Base-by-base conservation (phyloP, 2,888 invertebrate species). In the Andrena marginata region DNA sequence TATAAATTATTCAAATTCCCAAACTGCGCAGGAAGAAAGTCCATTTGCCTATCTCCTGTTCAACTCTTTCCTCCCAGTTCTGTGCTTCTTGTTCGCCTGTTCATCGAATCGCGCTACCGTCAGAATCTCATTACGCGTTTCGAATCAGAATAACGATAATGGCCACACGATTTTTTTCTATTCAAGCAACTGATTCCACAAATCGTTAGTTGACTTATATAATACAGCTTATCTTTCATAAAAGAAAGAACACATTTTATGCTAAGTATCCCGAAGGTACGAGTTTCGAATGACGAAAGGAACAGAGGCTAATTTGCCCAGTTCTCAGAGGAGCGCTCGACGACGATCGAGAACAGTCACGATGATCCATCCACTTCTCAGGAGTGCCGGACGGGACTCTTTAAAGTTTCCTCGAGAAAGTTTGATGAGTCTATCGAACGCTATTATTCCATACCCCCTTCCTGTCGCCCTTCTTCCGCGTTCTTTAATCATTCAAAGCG, bases 401-500 rank as follows among this genome's bases (percentile, higher is more conserved):
- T 90, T 91, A 84, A 92, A 91, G 85, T 90, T 91, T 88, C 81
- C 84, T 85, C 76, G 90, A 82, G 89, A 92, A 92, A 93, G 89
- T 94, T 93, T 93, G 94, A 94, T 93, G 93, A 94, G 93, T 93
- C 93, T 93, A 94, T 94, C 93, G 92, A 92, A 92, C 89, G 92
- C 91, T 89, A 93, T 93, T 93, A 93, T 93, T 92, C 91, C 89
- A 67, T 82, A 80, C 80, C 82, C 78, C 80, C 85, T 77, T 84
- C 86, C 85, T 81, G 83, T 77, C 86, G 88, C 86, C 87, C 88
- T 85, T 89, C 90, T 88, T 88, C 88, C 90, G 88, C 89, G 88
- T 93, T 93, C 92, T 94, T 94, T 93, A 93, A 94, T 94, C 94
- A 94, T 94, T 94, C 93, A 93, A 92, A 93, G 93, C 92, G 90